These are phyloP conservation scores for Leiothrix lutea DNA, from an alignment of 2,113 vertebrate genomes.

Conservation along the genomic window DNA sequence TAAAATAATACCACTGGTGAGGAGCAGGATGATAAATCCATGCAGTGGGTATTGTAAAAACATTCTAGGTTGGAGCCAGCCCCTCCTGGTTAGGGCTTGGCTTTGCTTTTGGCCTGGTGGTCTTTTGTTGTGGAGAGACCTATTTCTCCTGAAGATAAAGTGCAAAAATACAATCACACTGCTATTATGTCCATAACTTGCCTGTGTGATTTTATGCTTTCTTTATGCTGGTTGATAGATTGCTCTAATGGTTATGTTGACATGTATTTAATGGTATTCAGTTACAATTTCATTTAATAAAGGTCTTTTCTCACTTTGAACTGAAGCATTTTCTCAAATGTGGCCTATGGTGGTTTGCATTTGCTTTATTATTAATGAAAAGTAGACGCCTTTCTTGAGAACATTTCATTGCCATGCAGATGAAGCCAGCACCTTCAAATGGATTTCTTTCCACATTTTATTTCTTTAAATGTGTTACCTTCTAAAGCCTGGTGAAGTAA, in stretches of 20 bases:
- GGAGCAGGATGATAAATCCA: background rate
- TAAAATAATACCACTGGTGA: background rate
- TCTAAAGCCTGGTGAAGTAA: constrained; percentile 49
- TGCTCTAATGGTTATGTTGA: constrained; percentile 1
- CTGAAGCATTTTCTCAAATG: constrained; percentile 8
- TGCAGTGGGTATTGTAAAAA: background rate
- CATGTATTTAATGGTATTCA: background rate
- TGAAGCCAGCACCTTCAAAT: constrained; percentile 36
- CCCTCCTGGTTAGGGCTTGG: background rate
- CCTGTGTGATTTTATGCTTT: background rate
- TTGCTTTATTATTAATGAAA: constrained; percentile 52
- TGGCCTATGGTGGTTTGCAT: constrained; percentile 51
- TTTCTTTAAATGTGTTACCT: constrained; percentile 28
- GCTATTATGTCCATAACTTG: background rate
- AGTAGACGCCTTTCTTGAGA: constrained; percentile 34
- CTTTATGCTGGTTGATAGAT: background rate
- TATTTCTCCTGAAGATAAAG: background rate
- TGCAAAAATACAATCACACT: background rate
- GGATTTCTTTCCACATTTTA: background rate
- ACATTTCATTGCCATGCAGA: constrained; percentile 40
- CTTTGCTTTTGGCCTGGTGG: background rate
- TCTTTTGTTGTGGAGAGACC: background rate
- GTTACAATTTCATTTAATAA: constrained; percentile 17
- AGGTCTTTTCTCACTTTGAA: constrained; percentile 54
- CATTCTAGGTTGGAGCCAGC: background rate